Base-by-base conservation (phyloP, 2,113 vertebrate species). In the Ophiodon elongatus region DNA sequence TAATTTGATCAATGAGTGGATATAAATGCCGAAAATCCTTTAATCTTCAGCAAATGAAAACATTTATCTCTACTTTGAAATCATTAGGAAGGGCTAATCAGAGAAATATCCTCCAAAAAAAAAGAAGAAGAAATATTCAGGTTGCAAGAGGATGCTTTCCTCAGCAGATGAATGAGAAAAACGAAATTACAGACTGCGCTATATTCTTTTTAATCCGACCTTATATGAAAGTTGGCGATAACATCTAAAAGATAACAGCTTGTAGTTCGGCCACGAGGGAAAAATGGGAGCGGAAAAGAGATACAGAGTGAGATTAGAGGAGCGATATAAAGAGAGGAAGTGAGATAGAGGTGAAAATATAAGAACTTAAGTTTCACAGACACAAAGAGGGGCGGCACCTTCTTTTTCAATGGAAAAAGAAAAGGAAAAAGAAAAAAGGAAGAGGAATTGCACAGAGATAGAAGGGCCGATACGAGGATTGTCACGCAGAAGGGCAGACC, bases 21-120 rank as follows among this genome's bases (percentile, higher is more conserved):
- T 89, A 80, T 88, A 89, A 89, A 89, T 85, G 83, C 67, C 85
- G 88, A 86, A 90, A 85, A 90, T 89, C 90, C 91, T 93, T 93
- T 93, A 92, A 94, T 94, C 89, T 90, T 74, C 65, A 11, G 85
- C 90, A 91, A 94, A 92, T 93, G 82, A 91, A 94, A 93, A 89
- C 90, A 93, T 91, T 92, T 94, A 92, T 91, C 88, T 85, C 56
- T 41, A 82, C 89, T 92, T 93, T 94, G 87, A 92, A 94, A 93
- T 91, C 77, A 87, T 91, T 87, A 88, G 31, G 57, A 66, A 64
- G 80, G 79, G 70, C 82, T 93, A 92, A 94, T 93, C 86, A 85
- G 84, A 86, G 88, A 73, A 80, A 67, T 83, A 88, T 86, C 76
- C 82, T 86, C 21, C 69, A 78, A 79, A 47, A 41, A 14, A 64